These are phyloP conservation scores for Notocelia uddmanniana DNA, from an alignment of 2,888 invertebrate genomes.

Conservation along the genomic window DNA sequence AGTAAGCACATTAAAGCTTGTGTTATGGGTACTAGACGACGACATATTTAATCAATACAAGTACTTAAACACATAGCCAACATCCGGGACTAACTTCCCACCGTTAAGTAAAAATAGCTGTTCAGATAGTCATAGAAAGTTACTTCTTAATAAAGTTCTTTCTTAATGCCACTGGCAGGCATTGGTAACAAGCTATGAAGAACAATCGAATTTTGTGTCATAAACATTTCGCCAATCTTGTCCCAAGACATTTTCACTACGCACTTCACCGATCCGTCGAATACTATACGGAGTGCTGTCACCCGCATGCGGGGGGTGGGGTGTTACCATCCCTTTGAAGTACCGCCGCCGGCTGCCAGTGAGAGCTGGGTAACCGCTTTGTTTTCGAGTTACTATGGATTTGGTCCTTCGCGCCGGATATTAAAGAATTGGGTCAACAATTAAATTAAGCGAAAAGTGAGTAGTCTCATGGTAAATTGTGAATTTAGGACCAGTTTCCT, in stretches of 20 bases:
- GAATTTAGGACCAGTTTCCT: not conserved
- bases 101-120: too few species aligned
- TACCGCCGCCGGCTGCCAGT: slow-evolving; percentile 31
- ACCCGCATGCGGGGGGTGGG: slow-evolving; percentile 22
- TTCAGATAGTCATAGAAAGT: too few species aligned
- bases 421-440: slow-evolving; percentile 25
- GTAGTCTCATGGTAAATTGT: not conserved
- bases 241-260: not conserved
- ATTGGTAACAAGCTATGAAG: not conserved
- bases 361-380: slow-evolving; percentile 34
- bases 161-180: too few species aligned
- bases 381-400: slow-evolving; percentile 36
- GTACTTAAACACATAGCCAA: too few species aligned
- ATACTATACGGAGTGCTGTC: slow-evolving; percentile 19
- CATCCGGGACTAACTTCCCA: too few species aligned
- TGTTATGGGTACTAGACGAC: too few species aligned
- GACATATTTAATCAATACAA: too few species aligned
- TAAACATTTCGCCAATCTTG: not conserved
- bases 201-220: not conserved
- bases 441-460: slow-evolving; percentile 7
- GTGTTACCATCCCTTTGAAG: slow-evolving; percentile 37
- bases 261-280: slow-evolving; percentile 8
- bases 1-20: too few species aligned
- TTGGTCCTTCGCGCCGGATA: slow-evolving; percentile 44
- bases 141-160: too few species aligned